Evolutionary conservation across 2,888 invertebrate species (phyloP), one percentile per base, ranked within the genome.

Genomic region (Exocentrus adspersus): DNA sequence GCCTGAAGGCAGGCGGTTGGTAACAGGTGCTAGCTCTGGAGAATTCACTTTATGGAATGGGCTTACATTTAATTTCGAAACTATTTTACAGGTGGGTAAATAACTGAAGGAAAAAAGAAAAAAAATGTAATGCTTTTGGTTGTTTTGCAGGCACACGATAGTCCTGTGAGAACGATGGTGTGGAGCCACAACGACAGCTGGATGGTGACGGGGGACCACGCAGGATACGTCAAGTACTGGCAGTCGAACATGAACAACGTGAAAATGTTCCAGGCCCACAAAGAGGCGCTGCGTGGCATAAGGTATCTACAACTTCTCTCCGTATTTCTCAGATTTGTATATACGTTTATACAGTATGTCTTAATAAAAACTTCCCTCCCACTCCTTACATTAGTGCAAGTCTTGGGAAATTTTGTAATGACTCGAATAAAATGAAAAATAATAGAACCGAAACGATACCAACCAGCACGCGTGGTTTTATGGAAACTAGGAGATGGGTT

Each of bases 161-260:
- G 95, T 70, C 95, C 98, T 9, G 98, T 99, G n/a, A 88, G 99
- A 71, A 95, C 98, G 59, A 98, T 99, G 98, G 94, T 96, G 48
- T 99, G 99, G 99, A 97, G 97, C 57, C 97, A 98, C 84, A 98
- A 97, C 78, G 98, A 98, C 85, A 93, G 94, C 76, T 99, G 99
- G 99, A 97, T 99, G 97, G 94, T 99, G 65, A 98, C 98, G 0
- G 99, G 96, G 17, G 99, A 99, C 85, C 98, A 98, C 82, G 92
- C 93, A 54, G 99, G 99, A 65, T 99, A 95, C 83, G 96, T 99
- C 71, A 99, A 99, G 81, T 99, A 99, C 86, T 99, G 99, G 99
- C 99, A 99, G 87, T 96, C 97, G 76, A 99, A 99, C 85, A 99
- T 99, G 99, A 99, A 99, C 87, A 99, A 99, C 86, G 99, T 99